Evolutionary conservation across 2,113 vertebrate species (phyloP).

Genomic region (Haplochromis burtoni): DNA sequence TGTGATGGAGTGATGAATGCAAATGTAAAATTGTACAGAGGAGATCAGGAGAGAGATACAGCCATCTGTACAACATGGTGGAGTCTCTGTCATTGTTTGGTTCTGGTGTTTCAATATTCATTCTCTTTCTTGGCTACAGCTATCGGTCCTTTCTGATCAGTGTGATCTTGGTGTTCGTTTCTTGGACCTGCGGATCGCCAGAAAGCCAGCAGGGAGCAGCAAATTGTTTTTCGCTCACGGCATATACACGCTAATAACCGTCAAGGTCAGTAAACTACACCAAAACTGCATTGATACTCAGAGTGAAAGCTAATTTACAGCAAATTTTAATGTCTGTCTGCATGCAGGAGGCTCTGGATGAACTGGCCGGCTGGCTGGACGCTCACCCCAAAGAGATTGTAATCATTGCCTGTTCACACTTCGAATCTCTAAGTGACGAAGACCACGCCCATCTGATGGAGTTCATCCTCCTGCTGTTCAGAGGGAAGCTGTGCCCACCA

Average conservation of each 20-base stretch:
- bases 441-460: conserved; percentile 58
- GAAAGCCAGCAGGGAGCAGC: conserved; percentile 49
- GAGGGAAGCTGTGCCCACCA: conserved; percentile 55
- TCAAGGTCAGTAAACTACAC: conserved; percentile 63
- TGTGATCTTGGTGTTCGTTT: conserved; percentile 84
- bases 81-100: background rate
- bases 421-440: conserved; percentile 41
- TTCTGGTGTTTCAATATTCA: background rate
- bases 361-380: conserved; percentile 60
- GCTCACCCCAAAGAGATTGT: conserved; percentile 66
- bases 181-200: conserved; percentile 84
- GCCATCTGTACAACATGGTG: background rate
- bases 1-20: background rate
- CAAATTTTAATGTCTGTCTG: background rate
- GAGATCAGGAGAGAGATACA: background rate
- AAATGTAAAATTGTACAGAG: background rate
- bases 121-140: background rate
- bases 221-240: conserved; percentile 82
- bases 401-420: conserved; percentile 62
- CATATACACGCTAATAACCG: conserved; percentile 77
- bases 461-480: conserved; percentile 58
- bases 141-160: conserved; percentile 61
- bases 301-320: background rate
- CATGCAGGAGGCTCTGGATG: conserved; percentile 60
- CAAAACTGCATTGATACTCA: background rate